phyloP scores from a whole-genome alignment of 2,888 invertebrate species.

The Epirrhoe alternata region DNA sequence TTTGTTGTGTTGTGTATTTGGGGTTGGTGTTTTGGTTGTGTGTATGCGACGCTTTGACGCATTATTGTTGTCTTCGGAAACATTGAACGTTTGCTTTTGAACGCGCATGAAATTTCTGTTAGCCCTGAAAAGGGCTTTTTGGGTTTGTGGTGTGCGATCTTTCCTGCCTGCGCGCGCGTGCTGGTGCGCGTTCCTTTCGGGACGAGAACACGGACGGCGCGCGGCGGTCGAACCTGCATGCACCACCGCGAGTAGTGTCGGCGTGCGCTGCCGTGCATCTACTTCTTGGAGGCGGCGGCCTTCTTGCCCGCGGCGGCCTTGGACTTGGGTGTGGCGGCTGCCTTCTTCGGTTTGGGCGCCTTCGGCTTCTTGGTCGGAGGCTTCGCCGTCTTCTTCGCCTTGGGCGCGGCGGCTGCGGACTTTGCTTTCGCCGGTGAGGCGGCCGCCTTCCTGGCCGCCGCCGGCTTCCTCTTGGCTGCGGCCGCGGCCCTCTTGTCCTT shows the following conservation, averaged over 20 bases:
- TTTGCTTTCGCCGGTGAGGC: slow-evolving; percentile 30
- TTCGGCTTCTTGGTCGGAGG: slow-evolving; percentile 66
- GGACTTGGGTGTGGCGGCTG: slow-evolving; percentile 27
- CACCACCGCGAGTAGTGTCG: not conserved
- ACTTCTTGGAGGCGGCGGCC: slow-evolving; percentile 47
- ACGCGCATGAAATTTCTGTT: too few relatives aligned
- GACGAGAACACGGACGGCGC: not conserved
- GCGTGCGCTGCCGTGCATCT: slow-evolving; percentile 29
- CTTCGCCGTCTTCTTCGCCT: slow-evolving; percentile 51
- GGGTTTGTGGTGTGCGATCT: not conserved
- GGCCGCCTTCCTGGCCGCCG: slow-evolving; percentile 21
- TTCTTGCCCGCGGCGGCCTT: slow-evolving; percentile 51
- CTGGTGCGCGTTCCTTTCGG: too few relatives aligned
- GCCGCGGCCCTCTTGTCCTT: slow-evolving; percentile 41
- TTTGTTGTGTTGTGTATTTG: too few relatives aligned
- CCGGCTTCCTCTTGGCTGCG: slow-evolving; percentile 43
- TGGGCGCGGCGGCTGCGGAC: slow-evolving; percentile 49
- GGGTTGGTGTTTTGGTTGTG: too few relatives aligned
- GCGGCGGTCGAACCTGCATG: slow-evolving; percentile 3
- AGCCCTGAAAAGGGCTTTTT: too few relatives aligned
- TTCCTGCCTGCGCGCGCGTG: too few relatives aligned
- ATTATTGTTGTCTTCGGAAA: too few relatives aligned
- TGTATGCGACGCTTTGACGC: too few relatives aligned
- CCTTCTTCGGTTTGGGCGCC: slow-evolving; percentile 56
- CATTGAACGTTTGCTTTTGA: too few relatives aligned